Evolutionary conservation across 2,888 invertebrate genomes (phyloP), one percentile per base, ranked within the genome.

Genomic region (Caenorhabditis imperialis): DNA sequence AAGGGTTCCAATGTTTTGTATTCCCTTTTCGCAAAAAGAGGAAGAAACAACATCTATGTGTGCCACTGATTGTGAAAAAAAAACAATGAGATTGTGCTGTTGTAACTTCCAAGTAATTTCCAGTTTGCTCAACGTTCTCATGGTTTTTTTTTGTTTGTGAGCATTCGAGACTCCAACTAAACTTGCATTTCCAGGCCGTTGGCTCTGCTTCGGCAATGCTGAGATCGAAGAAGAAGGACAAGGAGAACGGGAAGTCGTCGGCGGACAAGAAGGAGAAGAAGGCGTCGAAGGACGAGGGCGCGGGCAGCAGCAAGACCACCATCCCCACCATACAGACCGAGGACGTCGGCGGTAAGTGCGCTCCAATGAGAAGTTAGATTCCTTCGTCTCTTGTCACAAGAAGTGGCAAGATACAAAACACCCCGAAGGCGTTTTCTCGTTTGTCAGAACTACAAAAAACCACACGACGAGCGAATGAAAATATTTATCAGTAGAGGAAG

Each of bases 181-280:
- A n/a, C n/a, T n/a, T n/a, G n/a, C n/a, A n/a, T n/a, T n/a, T 70
- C 12, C 71, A 78, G 78, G 76, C 75, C 38, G 76, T 70, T 45
- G 78, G 75, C 23, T 71, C 75, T 30, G 75, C 77, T 35, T 79
- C 81, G 14, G 54, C 75, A 47, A 81, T 81, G 81, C 61, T 81
- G 37, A 75, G 77, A 54, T 73, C 75, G 25, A 81, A 77, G 71
- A 73, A 79, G 50, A 81, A 81, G 48, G 76, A 76, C 38, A 78
- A 78, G 61, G 79, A 60, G 53, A 60, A 58, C 12, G 54, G 63
- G 12, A 72, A 61, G 37, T 44, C 48, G 42, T 30, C 30, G 30
- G 30, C 7, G 6, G 58, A 70, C 25, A 63, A 75, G 25, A 65
- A 71, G 23, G 60, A 71, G 20, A 70, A 61, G 58, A 63, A 70